Conservation (phyloP, 2,797 vertebrate species). For the Hydrophis major region DNA sequence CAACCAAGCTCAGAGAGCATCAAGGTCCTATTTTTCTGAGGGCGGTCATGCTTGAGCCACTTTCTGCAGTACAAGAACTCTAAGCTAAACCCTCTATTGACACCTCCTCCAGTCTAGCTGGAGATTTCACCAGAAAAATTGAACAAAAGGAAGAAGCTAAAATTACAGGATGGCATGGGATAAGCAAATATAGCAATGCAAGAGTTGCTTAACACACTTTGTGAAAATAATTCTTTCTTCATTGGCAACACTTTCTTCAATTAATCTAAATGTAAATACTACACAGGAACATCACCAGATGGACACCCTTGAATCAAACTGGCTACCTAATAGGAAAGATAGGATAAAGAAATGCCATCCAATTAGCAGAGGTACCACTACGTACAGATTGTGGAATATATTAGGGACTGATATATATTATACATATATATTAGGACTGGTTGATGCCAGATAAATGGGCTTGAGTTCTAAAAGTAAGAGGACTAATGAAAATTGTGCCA, state of each 20-base stretch:
- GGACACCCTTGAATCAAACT: background rate
- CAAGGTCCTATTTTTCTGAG: background rate
- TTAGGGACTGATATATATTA: background rate
- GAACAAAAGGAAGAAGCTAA: background rate
- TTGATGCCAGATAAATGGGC: background rate
- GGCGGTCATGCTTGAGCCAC: background rate
- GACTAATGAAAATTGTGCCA: background rate
- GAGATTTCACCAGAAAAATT: background rate
- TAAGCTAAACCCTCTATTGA: background rate
- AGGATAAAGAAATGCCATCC: background rate
- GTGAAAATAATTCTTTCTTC: background rate
- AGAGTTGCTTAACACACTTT: background rate
- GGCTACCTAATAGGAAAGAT: background rate
- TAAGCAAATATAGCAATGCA: background rate
- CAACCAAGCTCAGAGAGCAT: background rate
- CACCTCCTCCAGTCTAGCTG: background rate
- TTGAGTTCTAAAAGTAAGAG: background rate
- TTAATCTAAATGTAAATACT: background rate
- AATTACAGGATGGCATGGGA: background rate
- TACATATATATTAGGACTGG: too few relatives aligned
- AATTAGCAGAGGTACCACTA: background rate
- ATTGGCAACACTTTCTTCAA: background rate
- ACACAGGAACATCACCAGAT: background rate
- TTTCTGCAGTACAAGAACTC: background rate
- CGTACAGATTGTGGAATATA: background rate